Percentiles rank a stretch among this genome's conserved stretches.
Evolutionary conservation across 2,113 vertebrate species (phyloP).

Genomic region (Myotis brandtii): DNA sequence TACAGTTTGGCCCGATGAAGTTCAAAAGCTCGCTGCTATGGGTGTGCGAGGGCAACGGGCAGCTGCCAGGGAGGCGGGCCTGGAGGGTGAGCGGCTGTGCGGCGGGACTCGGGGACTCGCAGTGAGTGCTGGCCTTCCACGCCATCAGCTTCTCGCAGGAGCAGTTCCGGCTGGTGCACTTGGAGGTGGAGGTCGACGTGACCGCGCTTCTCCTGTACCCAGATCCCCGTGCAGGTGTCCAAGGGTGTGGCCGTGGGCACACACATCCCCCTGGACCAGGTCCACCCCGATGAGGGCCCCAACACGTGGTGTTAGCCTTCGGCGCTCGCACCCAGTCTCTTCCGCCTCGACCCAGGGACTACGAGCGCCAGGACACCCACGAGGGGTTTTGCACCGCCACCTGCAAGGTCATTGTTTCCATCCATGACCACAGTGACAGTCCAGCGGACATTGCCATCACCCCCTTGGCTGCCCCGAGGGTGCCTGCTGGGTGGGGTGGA

Average conservation of each 20-base stretch:
- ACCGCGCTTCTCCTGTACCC: constrained; percentile 92
- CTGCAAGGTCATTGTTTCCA: constrained; percentile 94
- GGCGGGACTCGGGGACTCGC: constrained; percentile 85
- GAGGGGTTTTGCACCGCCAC: constrained; percentile 91
- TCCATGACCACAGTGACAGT: constrained; percentile 95
- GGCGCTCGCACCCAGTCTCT: constrained; percentile 93
- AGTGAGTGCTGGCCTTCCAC: constrained; percentile 94
- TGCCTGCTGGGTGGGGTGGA: constrained; percentile 65
- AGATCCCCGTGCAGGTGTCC: constrained; percentile 92
- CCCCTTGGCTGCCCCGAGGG: constrained; percentile 88
- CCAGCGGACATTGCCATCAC: constrained; percentile 94
- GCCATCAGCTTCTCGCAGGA: constrained; percentile 95
- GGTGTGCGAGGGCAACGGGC: constrained; percentile 93
- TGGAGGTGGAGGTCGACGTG: constrained; percentile 97
- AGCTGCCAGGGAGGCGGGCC: constrained; percentile 92
- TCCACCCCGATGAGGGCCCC: constrained; percentile 92
- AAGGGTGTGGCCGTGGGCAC: constrained; percentile 92
- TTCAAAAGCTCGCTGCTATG: constrained; percentile 90
- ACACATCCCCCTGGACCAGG: constrained; percentile 91
- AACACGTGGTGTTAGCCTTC: constrained; percentile 93
- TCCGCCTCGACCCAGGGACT: constrained; percentile 92
- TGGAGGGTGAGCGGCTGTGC: constrained; percentile 94
- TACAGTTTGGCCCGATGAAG: constrained; percentile 84
- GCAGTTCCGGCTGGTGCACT: constrained; percentile 94
- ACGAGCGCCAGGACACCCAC: constrained; percentile 92